A percentile compares a stretch with the other conserved stretches of the same genome.
Evolutionary conservation across 1,140 invertebrate genomes (phyloP).

Genomic region (Monomorium pharaonis): DNA sequence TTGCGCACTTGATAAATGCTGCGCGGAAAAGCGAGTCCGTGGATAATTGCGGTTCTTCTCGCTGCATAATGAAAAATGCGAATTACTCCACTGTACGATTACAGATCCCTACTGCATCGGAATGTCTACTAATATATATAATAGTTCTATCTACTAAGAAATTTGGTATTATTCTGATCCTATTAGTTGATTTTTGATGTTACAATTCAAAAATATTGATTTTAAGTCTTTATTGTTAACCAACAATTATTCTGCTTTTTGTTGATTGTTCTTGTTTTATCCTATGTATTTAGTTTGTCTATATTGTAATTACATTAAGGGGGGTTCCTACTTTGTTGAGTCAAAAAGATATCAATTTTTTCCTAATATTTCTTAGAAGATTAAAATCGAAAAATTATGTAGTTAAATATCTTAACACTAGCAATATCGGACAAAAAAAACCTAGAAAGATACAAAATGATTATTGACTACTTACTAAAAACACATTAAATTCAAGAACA

Average conservation of each 20-base stretch:
- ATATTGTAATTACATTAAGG: too few relatives aligned
- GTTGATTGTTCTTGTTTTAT: background rate
- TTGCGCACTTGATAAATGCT: slow-evolving; percentile 73
- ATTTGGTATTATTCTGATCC: background rate
- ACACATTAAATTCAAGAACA: too few relatives aligned
- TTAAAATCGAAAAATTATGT: too few relatives aligned
- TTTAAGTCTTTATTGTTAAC: background rate
- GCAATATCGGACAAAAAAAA: too few relatives aligned
- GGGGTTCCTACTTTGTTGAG: too few relatives aligned
- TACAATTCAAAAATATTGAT: background rate
- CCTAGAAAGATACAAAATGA: too few relatives aligned
- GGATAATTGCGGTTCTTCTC: slow-evolving; percentile 65
- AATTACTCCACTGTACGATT: slow-evolving; percentile 46
- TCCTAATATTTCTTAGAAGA: too few relatives aligned
- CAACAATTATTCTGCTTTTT: background rate
- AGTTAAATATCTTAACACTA: too few relatives aligned
- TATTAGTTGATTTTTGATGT: background rate
- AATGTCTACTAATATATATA: background rate
- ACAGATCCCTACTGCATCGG: background rate
- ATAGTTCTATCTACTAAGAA: background rate
- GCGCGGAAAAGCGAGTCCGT: slow-evolving; percentile 51
- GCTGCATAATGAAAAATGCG: slow-evolving; percentile 64
- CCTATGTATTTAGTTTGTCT: background rate
- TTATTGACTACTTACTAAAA: too few relatives aligned
- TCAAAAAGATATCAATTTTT: too few relatives aligned